Evolutionary conservation across 92 coral and sea anemone genomes (phyloP).

Genomic region (Muricea muricata): DNA sequence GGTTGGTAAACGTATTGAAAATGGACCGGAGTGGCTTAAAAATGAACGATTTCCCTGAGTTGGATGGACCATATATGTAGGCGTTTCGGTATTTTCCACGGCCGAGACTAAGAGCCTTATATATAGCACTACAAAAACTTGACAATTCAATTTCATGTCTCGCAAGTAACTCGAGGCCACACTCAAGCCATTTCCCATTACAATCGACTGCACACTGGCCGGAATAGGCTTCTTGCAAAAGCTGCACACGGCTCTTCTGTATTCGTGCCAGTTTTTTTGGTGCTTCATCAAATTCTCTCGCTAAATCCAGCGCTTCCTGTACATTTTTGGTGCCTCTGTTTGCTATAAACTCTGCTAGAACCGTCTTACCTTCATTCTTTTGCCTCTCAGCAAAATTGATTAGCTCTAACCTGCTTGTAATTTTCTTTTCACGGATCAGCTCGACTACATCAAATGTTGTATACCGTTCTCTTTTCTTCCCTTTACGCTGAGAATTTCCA

Average conservation of each 20-base stretch:
- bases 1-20: background rate
- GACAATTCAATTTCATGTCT: conserved; percentile 19
- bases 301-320: conserved; percentile 25
- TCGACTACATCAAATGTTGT: conserved; percentile 21
- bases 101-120: conserved; percentile 26
- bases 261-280: conserved; percentile 10
- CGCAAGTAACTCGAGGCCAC: conserved; percentile 15
- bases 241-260: conserved; percentile 25
- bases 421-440: conserved; percentile 23
- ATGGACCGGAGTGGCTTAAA: conserved; percentile 16
- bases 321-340: conserved; percentile 43
- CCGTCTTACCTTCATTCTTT: conserved; percentile 32
- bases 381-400: conserved; percentile 20
- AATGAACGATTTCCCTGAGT: conserved; percentile 49
- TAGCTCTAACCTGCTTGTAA: conserved; percentile 23
- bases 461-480: conserved; percentile 11
- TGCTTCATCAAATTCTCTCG: conserved; percentile 27
- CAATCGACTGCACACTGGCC: conserved; percentile 34
- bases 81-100: conserved; percentile 29
- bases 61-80: conserved; percentile 40
- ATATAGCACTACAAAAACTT: conserved; percentile 20
- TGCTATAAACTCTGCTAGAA: conserved; percentile 50
- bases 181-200: conserved; percentile 18
- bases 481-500: conserved; percentile 7
- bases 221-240: conserved; percentile 27